Conservation (phyloP, 2,797 vertebrate genomes). For the Oryzias sinensis region DNA sequence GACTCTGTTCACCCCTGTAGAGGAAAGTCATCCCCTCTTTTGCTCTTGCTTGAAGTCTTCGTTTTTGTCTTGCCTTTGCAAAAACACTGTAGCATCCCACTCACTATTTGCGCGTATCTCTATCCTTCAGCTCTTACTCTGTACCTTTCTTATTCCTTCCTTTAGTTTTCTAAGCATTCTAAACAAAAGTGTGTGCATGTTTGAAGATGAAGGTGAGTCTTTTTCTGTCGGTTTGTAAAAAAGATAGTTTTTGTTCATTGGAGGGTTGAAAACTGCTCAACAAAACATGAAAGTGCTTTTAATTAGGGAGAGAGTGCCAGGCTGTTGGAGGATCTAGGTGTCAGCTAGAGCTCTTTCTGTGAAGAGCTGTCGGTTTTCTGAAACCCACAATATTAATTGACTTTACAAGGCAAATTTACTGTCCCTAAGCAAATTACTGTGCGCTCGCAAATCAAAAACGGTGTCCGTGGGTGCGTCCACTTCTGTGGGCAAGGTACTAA, state of each 20-base stretch:
- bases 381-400: slow-evolving; percentile 15
- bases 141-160: slow-evolving; percentile 3
- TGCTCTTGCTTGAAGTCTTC: neutral
- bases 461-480: neutral
- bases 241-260: slow-evolving; percentile 15
- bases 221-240: slow-evolving; percentile 15
- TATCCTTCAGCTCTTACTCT: slow-evolving; percentile 3
- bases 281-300: slow-evolving; percentile 46
- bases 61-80: neutral
- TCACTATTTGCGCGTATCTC: slow-evolving; percentile 4
- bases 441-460: neutral
- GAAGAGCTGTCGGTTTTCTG: slow-evolving; percentile 8
- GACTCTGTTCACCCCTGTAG: slow-evolving; percentile 5
- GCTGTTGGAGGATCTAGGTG: slow-evolving; percentile 29
- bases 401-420: neutral
- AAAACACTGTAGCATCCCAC: neutral
- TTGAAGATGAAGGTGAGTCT: slow-evolving; percentile 43
- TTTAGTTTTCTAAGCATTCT: slow-evolving; percentile 29
- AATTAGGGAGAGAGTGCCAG: slow-evolving; percentile 38
- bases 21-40: slow-evolving; percentile 1
- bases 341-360: slow-evolving; percentile 20
- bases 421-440: neutral
- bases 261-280: slow-evolving; percentile 40
- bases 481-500: neutral
- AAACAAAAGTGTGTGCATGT: slow-evolving; percentile 27